Base-by-base conservation (phyloP, 2,888 invertebrate genomes). In the Lasiommata megera region DNA sequence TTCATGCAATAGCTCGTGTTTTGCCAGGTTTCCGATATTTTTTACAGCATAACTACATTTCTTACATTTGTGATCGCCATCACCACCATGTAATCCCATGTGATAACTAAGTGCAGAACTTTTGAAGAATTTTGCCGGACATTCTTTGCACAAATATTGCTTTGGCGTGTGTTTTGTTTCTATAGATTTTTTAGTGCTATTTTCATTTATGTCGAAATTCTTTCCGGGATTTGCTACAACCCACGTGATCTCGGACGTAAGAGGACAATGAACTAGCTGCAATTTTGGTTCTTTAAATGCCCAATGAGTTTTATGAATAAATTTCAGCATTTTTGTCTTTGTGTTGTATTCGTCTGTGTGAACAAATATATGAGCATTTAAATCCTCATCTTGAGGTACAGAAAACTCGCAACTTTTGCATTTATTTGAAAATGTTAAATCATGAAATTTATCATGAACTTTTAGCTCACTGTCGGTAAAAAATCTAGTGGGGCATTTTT, bases 401-500 rank as follows among this genome's bases (percentile, higher is more conserved):
- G 95, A 94, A 80, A 95, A 97, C 50, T 95, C 94, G 73, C 97
- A 97, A 74, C 92, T 92, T 61, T 94, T 93, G 72, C 97, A 97
- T 62, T 94, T 93, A 71, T 93, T 93, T 8, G 93, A 87, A 62
- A 93, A 85, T 50, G 92, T 82, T 28, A 92, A 86, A 54, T 93
- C 92, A 75, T 96, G 96, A 73, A 94, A 94, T 65, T 94, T 92
- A 62, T 93, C 84, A 72, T 97, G 97, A 60, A 94, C 93, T 56
- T 92, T 92, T 55, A 95, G 87, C 77, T 97, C 97, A 69, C 92
- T 93, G 64, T 94, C 94, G 66, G 93, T 94, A 61, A 96, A 93
- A 83, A 94, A 97, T 74, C 97, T 92, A 0, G 97, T 96, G 0
- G 97, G 97, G 78, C 97, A 97, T 67, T 94, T 93, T 60, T 93